phyloP scores from a whole-genome alignment of 2,797 vertebrate genomes.

The Hozukius guyotensis region DNA sequence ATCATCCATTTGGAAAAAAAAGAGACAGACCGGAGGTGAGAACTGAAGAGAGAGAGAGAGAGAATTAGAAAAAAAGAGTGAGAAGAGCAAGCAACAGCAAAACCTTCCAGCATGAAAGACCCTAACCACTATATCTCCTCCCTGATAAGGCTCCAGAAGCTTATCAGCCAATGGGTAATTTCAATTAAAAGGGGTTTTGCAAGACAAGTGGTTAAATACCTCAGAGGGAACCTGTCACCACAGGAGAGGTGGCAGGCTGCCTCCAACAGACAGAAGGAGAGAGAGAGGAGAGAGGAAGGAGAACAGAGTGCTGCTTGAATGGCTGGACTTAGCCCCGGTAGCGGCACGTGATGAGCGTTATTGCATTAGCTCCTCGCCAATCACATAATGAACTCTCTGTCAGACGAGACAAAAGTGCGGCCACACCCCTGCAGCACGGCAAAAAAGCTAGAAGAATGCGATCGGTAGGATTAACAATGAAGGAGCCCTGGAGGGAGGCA shows the following conservation, averaged over 20 bases:
- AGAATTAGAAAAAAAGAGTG: constrained; percentile 34
- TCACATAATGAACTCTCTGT: constrained; percentile 79
- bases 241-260: constrained; percentile 72
- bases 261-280: constrained; percentile 38
- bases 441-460: constrained; percentile 76
- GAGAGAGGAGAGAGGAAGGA: constrained; percentile 21
- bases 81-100: constrained; percentile 43
- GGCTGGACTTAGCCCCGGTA: constrained; percentile 64
- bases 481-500: constrained; percentile 78
- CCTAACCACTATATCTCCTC: constrained; percentile 59
- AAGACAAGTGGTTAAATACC: constrained; percentile 82
- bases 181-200: constrained; percentile 82
- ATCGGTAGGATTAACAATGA: constrained; percentile 82
- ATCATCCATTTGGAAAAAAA: not conserved
- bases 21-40: constrained; percentile 1
- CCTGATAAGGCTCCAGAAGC: constrained; percentile 72
- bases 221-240: constrained; percentile 80
- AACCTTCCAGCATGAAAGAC: constrained; percentile 65
- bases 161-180: constrained; percentile 78
- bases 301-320: constrained; percentile 67
- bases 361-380: constrained; percentile 80
- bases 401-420: constrained; percentile 73
- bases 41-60: constrained; percentile 22
- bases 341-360: constrained; percentile 76
- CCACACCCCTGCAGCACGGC: constrained; percentile 75